Percentiles rank a stretch among this genome's conserved stretches.
These are phyloP conservation scores for Sebastes hubbsi DNA, from an alignment of 2,797 vertebrate species.

Conservation along the genomic window DNA sequence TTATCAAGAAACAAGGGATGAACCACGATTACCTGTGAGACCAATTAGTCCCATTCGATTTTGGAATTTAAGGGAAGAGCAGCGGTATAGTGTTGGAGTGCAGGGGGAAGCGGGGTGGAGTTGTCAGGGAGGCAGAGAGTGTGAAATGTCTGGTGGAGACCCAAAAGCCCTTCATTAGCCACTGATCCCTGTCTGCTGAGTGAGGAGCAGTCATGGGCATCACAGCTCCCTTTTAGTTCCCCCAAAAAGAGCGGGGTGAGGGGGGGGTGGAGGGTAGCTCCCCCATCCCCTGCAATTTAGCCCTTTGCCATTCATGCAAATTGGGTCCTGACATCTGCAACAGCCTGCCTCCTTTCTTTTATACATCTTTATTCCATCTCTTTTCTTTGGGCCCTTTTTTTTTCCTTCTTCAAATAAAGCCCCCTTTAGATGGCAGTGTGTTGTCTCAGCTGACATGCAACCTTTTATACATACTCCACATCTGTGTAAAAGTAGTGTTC, in stretches of 20 bases:
- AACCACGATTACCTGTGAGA: slow-evolving; percentile 85
- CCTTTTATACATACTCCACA: slow-evolving; percentile 26
- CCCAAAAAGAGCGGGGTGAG: slow-evolving; percentile 57
- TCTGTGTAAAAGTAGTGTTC: slow-evolving; percentile 28
- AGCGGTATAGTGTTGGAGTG: slow-evolving; percentile 65
- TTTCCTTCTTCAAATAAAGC: slow-evolving; percentile 53
- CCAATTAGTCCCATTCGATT: slow-evolving; percentile 85
- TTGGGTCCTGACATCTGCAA: slow-evolving; percentile 84
- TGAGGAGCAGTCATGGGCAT: slow-evolving; percentile 81
- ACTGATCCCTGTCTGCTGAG: slow-evolving; percentile 82
- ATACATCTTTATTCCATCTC: slow-evolving; percentile 80
- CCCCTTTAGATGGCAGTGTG: slow-evolving; percentile 31
- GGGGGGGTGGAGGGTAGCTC: slow-evolving; percentile 57
- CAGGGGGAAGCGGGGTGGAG: slow-evolving; percentile 79
- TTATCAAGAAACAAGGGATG: slow-evolving; percentile 73
- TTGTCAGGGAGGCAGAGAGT: slow-evolving; percentile 81
- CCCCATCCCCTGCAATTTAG: slow-evolving; percentile 81
- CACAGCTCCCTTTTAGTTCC: slow-evolving; percentile 72
- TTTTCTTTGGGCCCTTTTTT: slow-evolving; percentile 61
- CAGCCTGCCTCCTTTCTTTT: slow-evolving; percentile 75
- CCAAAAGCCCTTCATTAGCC: slow-evolving; percentile 82
- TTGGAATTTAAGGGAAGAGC: slow-evolving; percentile 73
- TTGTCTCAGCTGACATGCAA: slow-evolving; percentile 35
- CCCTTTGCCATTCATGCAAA: slow-evolving; percentile 85
- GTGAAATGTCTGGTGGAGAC: slow-evolving; percentile 83